Conservation (phyloP, 2,113 vertebrate species). For the Chascanopsetta lugubris region DNA sequence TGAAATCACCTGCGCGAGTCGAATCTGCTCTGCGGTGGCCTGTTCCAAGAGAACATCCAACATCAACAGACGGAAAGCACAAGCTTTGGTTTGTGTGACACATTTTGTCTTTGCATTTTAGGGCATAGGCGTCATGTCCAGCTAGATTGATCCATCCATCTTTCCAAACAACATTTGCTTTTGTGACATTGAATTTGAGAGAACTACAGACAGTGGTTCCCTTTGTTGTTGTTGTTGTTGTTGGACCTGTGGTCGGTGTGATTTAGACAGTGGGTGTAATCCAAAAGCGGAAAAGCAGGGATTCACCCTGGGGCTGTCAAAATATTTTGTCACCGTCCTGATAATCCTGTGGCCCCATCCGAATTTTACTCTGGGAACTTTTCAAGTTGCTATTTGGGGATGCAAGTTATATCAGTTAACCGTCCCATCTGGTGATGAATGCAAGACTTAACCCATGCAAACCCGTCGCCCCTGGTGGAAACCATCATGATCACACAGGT, state of each 20-base stretch:
- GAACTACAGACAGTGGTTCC: not conserved
- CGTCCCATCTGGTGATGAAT: not conserved
- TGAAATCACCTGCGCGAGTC: conserved; percentile 99
- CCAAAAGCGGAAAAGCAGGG: not conserved
- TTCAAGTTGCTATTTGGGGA: not conserved
- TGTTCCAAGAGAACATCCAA: conserved; percentile 50
- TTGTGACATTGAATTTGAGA: not conserved
- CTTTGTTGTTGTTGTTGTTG: not conserved
- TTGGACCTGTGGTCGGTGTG: not conserved
- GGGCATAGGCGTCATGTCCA: not conserved
- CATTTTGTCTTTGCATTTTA: not conserved
- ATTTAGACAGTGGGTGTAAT: not conserved
- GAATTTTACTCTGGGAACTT: not conserved
- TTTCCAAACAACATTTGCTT: not conserved
- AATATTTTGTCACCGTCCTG: not conserved
- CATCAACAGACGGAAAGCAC: not conserved
- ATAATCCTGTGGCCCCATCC: not conserved
- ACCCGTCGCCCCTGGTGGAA: not conserved
- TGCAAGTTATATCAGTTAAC: not conserved
- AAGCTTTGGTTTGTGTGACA: conserved; percentile 1
- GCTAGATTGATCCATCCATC: not conserved
- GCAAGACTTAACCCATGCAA: not conserved
- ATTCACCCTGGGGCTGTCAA: not conserved
- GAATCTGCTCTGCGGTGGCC: conserved; percentile 98
- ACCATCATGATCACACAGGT: conserved; percentile 2